Evolutionary conservation across 1,140 invertebrate species (phyloP).

Genomic region (Macrocentrus cingulum): DNA sequence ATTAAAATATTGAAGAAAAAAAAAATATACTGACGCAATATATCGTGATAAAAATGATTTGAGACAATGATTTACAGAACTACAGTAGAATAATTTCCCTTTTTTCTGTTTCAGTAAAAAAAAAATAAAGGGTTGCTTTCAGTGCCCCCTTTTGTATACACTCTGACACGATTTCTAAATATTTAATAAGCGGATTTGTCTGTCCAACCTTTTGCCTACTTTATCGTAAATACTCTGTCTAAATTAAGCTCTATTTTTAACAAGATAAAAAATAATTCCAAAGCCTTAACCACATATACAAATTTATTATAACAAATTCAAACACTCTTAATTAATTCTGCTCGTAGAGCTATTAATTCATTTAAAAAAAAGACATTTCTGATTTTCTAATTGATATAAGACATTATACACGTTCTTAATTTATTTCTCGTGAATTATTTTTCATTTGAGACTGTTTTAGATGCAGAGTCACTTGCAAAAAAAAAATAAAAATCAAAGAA

Average conservation of each 20-base stretch:
- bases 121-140: constrained; percentile 29
- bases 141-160: neutral
- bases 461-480: neutral
- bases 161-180: constrained; percentile 19
- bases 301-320: neutral
- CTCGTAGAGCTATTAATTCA: neutral
- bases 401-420: too few relatives aligned
- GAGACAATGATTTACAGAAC: constrained; percentile 3
- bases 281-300: too few relatives aligned
- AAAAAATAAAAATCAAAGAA: neutral
- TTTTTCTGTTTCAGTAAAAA: constrained; percentile 5
- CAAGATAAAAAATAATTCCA: too few relatives aligned
- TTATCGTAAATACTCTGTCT: too few relatives aligned
- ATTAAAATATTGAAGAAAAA: neutral
- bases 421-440: too few relatives aligned
- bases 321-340: neutral
- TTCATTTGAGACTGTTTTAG: too few relatives aligned
- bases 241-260: too few relatives aligned
- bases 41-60: neutral
- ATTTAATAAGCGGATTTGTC: constrained; percentile 23
- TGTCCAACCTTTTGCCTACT: constrained; percentile 3
- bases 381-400: too few relatives aligned
- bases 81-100: neutral
- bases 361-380: too few relatives aligned
- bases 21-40: neutral